Conservation (phyloP, 2,888 invertebrate species). For the Ormyrus rosae region DNA sequence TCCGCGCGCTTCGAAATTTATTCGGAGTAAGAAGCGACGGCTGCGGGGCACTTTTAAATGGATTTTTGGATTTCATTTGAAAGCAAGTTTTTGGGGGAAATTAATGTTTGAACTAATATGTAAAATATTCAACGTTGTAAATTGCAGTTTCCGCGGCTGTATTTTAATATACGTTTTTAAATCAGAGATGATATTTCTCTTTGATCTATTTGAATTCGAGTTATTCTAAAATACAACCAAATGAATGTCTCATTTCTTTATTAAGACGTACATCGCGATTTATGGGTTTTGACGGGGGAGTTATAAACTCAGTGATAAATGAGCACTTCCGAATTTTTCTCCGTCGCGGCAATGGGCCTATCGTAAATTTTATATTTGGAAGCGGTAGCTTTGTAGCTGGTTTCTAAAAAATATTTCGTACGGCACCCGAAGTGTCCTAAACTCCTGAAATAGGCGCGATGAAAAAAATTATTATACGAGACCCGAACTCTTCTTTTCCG, state of each 20-base stretch:
- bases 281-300: not conserved
- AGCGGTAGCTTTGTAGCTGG: conserved; percentile 31
- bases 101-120: no score
- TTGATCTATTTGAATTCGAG: no score
- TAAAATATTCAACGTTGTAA: no score
- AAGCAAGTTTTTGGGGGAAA: no score
- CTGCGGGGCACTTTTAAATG: no score
- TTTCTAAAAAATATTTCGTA: conserved; percentile 41
- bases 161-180: no score
- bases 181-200: no score
- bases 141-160: no score
- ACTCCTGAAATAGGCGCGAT: conserved; percentile 14
- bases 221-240: not conserved
- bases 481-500: not conserved
- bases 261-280: not conserved
- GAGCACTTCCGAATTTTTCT: conserved; percentile 23
- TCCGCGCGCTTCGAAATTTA: no score
- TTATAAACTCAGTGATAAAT: conserved; percentile 21
- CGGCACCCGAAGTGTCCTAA: conserved; percentile 1
- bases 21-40: no score
- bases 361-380: conserved; percentile 38
- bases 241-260: not conserved
- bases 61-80: no score
- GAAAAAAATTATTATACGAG: conserved; percentile 16
- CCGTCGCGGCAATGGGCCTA: not conserved